phyloP scores from a whole-genome alignment of 1,140 invertebrate genomes.

The Drosophila ironensis region DNA sequence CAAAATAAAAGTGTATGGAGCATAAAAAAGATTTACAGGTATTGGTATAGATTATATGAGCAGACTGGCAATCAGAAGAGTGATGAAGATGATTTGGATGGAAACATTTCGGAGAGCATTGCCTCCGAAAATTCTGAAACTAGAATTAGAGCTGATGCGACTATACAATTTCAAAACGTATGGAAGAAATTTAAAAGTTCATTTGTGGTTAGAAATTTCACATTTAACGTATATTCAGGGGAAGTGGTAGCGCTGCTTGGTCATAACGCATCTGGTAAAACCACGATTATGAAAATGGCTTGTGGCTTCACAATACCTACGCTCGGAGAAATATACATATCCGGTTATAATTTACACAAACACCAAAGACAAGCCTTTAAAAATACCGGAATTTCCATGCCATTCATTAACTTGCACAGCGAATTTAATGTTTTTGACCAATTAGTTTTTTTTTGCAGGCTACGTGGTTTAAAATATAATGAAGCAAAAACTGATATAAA shows the following conservation, averaged over 20 bases:
- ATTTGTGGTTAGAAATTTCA: slow-evolving; percentile 25
- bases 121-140: neutral
- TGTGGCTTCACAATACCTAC: slow-evolving; percentile 4
- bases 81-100: neutral
- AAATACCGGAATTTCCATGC: slow-evolving; percentile 1
- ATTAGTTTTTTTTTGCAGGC: slow-evolving; percentile 26
- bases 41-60: no score
- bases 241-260: slow-evolving; percentile 49
- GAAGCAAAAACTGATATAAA: slow-evolving; percentile 12
- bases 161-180: slow-evolving; percentile 30
- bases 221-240: slow-evolving; percentile 20
- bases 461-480: slow-evolving; percentile 21
- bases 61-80: neutral
- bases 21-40: no score
- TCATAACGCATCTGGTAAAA: slow-evolving; percentile 45
- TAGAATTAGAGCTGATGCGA: no score
- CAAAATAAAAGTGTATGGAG: no score
- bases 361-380: neutral
- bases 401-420: neutral
- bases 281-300: slow-evolving; percentile 33
- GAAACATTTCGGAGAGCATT: neutral
- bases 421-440: slow-evolving; percentile 45
- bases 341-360: slow-evolving; percentile 6
- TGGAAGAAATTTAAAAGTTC: slow-evolving; percentile 24
- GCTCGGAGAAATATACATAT: slow-evolving; percentile 15